These are phyloP conservation scores for Stenurella melanura DNA, from an alignment of 2,888 invertebrate genomes.

Conservation along the genomic window DNA sequence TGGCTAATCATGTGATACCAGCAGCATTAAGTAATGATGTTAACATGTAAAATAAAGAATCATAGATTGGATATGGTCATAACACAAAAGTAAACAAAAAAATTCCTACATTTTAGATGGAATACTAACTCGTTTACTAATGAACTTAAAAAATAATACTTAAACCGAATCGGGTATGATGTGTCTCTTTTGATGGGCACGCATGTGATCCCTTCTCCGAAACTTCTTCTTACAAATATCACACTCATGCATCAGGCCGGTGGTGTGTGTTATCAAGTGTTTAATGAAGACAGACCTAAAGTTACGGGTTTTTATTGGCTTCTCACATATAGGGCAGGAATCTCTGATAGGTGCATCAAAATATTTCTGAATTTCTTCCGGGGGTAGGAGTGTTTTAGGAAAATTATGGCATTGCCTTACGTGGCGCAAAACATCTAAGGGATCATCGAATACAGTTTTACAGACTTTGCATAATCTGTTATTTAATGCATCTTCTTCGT, in stretches of 20 bases:
- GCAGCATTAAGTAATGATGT: too few species aligned
- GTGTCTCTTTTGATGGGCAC: conserved; percentile 54
- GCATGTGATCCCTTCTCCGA: conserved; percentile 52
- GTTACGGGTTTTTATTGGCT: conserved; percentile 50
- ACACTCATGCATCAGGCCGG: conserved; percentile 47
- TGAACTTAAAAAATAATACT: neutral
- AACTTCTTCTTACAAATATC: conserved; percentile 51
- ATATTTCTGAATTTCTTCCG: conserved; percentile 48
- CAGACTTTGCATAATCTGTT: conserved; percentile 44
- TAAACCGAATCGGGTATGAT: conserved; percentile 37
- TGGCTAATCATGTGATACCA: too few species aligned
- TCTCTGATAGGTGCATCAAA: conserved; percentile 51
- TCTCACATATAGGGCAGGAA: conserved; percentile 52
- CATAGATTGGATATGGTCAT: neutral
- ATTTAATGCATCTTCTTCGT: conserved; percentile 13
- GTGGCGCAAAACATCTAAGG: conserved; percentile 50
- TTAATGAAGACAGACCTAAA: conserved; percentile 51
- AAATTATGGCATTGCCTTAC: conserved; percentile 42
- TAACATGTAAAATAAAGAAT: too few species aligned
- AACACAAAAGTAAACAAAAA: neutral
- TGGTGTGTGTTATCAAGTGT: conserved; percentile 50
- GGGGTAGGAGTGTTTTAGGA: conserved; percentile 40
- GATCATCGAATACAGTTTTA: conserved; percentile 43
- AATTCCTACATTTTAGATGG: neutral
- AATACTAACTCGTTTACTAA: neutral